Percentiles rank a stretch among this genome's conserved stretches.
phyloP scores from a whole-genome alignment of 1,140 invertebrate genomes.

The Cotesia typhae region DNA sequence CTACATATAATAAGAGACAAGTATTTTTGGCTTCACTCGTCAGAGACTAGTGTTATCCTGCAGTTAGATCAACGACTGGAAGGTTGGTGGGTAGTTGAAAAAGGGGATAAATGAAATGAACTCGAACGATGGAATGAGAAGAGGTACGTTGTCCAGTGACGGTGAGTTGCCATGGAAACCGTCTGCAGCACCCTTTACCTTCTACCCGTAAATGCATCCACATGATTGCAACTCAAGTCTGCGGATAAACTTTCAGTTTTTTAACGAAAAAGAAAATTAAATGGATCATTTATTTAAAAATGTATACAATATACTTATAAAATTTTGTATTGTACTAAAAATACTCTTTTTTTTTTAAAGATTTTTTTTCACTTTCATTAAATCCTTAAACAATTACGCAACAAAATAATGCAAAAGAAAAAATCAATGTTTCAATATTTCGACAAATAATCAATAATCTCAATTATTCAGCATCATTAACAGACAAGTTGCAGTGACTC shows the following conservation, averaged over 20 bases:
- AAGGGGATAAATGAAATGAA: slow-evolving; percentile 44
- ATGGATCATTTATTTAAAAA: slow-evolving; percentile 6
- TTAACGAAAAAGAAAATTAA: background rate
- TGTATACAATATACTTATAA: background rate
- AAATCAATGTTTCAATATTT: too few species aligned
- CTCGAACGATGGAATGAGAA: slow-evolving; percentile 38
- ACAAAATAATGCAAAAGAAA: too few species aligned
- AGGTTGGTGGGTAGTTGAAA: slow-evolving; percentile 47
- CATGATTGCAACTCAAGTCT: slow-evolving; percentile 51
- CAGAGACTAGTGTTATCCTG: slow-evolving; percentile 51
- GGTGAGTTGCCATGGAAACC: slow-evolving; percentile 65
- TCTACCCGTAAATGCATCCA: slow-evolving; percentile 35
- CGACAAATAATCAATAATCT: too few species aligned
- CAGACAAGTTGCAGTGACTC: too few species aligned
- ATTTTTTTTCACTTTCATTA: too few species aligned
- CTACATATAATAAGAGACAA: slow-evolving; percentile 62
- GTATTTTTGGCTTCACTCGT: slow-evolving; percentile 62
- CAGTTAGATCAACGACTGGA: slow-evolving; percentile 45
- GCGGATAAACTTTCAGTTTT: slow-evolving; percentile 3
- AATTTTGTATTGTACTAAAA: too few species aligned
- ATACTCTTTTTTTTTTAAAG: too few species aligned
- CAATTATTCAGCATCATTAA: too few species aligned
- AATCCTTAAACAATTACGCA: too few species aligned
- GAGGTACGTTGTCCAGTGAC: slow-evolving; percentile 62
- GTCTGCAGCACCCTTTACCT: slow-evolving; percentile 59